Evolutionary conservation across 23 tunicate species (phyloP), one percentile per base, ranked within the genome.

Genomic region (Aplidium turbinatum): DNA sequence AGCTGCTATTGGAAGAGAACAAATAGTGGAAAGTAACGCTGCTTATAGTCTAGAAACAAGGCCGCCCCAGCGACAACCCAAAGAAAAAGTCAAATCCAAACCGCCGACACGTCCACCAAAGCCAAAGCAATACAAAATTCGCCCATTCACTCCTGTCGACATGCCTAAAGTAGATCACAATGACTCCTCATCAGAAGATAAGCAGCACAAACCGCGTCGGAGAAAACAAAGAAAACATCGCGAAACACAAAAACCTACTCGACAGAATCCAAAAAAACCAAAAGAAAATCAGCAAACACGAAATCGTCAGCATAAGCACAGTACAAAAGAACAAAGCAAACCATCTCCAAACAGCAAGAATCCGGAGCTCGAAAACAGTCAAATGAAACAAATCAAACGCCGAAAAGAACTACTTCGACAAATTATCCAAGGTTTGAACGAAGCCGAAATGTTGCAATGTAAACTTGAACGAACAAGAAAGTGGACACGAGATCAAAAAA

Each of bases 401-500:
- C 36, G 47, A 48, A 58, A 70, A 30, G 76, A 47, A 16, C 26
- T 70, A 26, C 58, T 70, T 20, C 33, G 58, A 13, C 76, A 70
- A 70, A 70, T 70, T 16, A 27, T 70, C 7, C 76, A 70, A 47
- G 76, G 76, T 46, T 29, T 70, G 7, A 24, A 22, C 35, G 76
- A 70, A 27, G 76, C 76, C 4, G 76, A 70, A 70, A 70, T 70
- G 76, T 22, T 70, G 58, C 58, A 73, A 30, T 4, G 28, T 4
- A 73, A 73, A 55, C 4, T 73, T 2, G 68, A 73, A 33, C 68
- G 79, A 4, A 73, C 79, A 3, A 25, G 33, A 56, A 55, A 45
- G 9, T 73, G 79, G 79, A 20, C 79, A 4, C 55, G 32, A 20
- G 79, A 73, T 4, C 79, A 73, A 35, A 34, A 56, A 73, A 13